Conservation (phyloP, 2,113 vertebrate genomes). For the Microcebus murinus region DNA sequence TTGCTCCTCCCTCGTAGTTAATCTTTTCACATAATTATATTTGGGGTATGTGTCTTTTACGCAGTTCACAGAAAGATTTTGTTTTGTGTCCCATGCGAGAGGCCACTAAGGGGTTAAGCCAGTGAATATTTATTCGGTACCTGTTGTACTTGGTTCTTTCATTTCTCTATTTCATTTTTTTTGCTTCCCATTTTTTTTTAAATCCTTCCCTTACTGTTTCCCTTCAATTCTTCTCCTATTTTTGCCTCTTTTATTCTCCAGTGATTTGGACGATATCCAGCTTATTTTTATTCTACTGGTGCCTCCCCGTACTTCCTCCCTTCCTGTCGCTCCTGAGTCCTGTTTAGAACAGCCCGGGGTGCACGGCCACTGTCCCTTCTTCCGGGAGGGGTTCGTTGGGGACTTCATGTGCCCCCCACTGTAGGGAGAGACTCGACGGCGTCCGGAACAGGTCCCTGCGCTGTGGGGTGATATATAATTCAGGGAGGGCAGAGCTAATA, state of each 20-base stretch:
- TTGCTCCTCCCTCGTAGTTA: neutral
- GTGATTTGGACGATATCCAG: slow-evolving; percentile 62
- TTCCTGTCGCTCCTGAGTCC: slow-evolving; percentile 33
- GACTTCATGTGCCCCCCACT: neutral
- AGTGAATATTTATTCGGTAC: slow-evolving; percentile 6
- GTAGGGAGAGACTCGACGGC: fast-evolving
- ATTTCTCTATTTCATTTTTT: neutral
- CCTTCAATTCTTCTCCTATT: slow-evolving; percentile 39
- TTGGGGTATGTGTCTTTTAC: neutral
- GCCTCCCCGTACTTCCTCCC: slow-evolving; percentile 26
- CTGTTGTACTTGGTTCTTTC: neutral
- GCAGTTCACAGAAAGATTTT: neutral
- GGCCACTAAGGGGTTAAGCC: neutral
- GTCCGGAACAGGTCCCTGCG: neutral
- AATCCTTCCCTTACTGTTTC: neutral
- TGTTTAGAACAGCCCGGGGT: slow-evolving; percentile 33
- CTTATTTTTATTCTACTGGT: slow-evolving; percentile 66
- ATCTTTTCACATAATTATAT: neutral
- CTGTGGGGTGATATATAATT: too few species aligned
- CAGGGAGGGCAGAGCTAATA: neutral
- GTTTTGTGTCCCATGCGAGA: neutral
- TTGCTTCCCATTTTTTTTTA: neutral
- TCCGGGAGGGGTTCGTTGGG: neutral
- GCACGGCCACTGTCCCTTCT: neutral
- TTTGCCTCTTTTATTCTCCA: slow-evolving; percentile 59